phyloP scores from a whole-genome alignment of 2,888 invertebrate species.

The Drosophila atripex region DNA sequence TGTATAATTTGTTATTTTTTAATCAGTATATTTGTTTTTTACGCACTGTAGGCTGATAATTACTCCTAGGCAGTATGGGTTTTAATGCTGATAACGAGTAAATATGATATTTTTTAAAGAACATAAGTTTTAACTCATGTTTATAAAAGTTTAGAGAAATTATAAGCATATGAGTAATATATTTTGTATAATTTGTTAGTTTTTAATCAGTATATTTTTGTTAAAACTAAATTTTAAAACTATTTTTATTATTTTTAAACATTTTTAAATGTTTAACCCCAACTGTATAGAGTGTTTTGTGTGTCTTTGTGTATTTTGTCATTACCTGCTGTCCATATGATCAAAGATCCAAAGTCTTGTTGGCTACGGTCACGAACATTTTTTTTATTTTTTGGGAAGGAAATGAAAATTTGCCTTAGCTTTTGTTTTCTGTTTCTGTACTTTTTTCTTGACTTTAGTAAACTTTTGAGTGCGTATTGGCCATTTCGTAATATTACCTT shows the following conservation, averaged over 20 bases:
- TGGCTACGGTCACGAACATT: conserved; percentile 67
- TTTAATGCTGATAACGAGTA: too few relatives aligned
- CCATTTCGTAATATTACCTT: conserved; percentile 49
- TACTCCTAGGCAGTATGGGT: not conserved
- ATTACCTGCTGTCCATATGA: conserved; percentile 65
- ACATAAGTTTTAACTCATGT: too few relatives aligned
- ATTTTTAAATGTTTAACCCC: not conserved
- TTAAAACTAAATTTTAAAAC: too few relatives aligned
- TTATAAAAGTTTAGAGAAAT: not conserved
- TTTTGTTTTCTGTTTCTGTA: conserved; percentile 36
- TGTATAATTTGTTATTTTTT: too few relatives aligned
- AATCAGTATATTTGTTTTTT: not conserved
- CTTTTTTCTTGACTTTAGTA: conserved; percentile 32
- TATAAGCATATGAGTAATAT: not conserved
- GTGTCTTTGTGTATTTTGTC: conserved; percentile 52
- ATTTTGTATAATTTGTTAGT: not conserved
- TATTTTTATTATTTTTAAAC: not conserved
- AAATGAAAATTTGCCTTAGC: conserved; percentile 60
- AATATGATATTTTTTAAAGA: too few relatives aligned
- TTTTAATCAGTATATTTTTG: not conserved
- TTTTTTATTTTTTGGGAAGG: conserved; percentile 42
- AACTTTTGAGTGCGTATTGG: conserved; percentile 38
- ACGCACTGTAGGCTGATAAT: not conserved
- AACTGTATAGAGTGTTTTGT: conserved; percentile 18
- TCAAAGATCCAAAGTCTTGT: conserved; percentile 44